Base-by-base conservation (phyloP, 1,140 invertebrate genomes). In the Plutomurus gul region DNA sequence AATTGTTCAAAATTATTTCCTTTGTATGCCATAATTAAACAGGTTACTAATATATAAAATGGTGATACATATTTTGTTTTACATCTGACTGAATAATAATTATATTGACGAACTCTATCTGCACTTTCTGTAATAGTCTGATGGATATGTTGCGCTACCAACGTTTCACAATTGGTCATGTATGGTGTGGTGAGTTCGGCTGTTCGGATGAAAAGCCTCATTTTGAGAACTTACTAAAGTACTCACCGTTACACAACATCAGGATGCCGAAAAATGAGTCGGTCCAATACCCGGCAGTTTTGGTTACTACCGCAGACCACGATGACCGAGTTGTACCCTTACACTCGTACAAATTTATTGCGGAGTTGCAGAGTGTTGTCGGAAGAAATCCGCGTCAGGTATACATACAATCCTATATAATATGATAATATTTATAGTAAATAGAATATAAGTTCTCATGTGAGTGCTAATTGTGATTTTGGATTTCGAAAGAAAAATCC, bases 181-280 rank as follows among this genome's bases (percentile, higher is more conserved):
- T 95, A 37, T 99, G 98, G 98, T 92, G 92, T 37, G 95, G 95
- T 0, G 98, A 99, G 88, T 99, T 94, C 88, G 98, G 98, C n/a
- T 93, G 92, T 87, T 92, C 96, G 1, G 95, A 97, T 81, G 91
- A 96, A 80, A 88, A 91, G 81, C 91, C 94, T 49, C 92, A 99
- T 81, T 99, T 99, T 85, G 88, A 95, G 22, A 94, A 93, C 87
- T 86, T 99, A 8, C 89, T 92, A 25, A 96, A 96, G 87, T 97
- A 95, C 88, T 99, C 97, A 8, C 98, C 98, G 1, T 88, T 99
- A 8, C 97, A 99, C 87, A 99, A 98, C 86, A 92, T 99, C 7
- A 88, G 88, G 70, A 84, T 91, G n/a, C 94, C 95, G 0, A 84
- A 56, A n/a, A 82, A 85, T 70, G 78, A 87, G 65, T 73, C 86